Evolutionary conservation across 2,888 invertebrate species (phyloP).

Genomic region (Eupithecia tripunctaria): DNA sequence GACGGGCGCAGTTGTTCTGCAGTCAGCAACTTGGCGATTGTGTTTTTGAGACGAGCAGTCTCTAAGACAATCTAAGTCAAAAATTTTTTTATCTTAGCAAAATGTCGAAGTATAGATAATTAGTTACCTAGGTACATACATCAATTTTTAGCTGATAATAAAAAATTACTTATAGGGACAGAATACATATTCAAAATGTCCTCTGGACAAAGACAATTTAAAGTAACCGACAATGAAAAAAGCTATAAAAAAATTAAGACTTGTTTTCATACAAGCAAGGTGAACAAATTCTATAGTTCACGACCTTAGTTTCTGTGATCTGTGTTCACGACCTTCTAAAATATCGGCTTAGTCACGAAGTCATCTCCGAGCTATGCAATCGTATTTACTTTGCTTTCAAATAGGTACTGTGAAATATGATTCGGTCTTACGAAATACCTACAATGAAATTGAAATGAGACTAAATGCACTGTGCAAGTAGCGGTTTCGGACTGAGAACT

Average conservation of each 20-base stretch:
- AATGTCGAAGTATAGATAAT: no score
- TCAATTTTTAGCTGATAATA: no score
- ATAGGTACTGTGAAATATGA: constrained; percentile 40
- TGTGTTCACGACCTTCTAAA: constrained; percentile 68
- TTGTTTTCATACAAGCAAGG: constrained; percentile 56
- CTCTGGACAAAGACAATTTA: not conserved
- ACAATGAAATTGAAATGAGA: constrained; percentile 45
- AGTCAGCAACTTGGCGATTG: no score
- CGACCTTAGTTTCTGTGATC: no score
- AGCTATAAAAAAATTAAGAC: not conserved
- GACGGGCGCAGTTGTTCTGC: no score
- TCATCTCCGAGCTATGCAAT: constrained; percentile 49
- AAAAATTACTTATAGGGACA: no score
- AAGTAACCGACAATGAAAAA: constrained; percentile 14
- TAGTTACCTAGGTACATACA: no score
- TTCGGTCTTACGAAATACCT: constrained; percentile 45
- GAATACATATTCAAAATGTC: no score
- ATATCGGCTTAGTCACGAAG: constrained; percentile 59
- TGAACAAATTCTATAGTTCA: constrained; percentile 70
- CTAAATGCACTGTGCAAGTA: constrained; percentile 39
- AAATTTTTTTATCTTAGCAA: no score
- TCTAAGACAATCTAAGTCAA: no score
- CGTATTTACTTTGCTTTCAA: constrained; percentile 43
- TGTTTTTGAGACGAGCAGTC: no score
- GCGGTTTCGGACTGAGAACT: constrained; percentile 56